These are phyloP conservation scores for Gambusia affinis DNA, from an alignment of 2,113 vertebrate species.

Conservation along the genomic window DNA sequence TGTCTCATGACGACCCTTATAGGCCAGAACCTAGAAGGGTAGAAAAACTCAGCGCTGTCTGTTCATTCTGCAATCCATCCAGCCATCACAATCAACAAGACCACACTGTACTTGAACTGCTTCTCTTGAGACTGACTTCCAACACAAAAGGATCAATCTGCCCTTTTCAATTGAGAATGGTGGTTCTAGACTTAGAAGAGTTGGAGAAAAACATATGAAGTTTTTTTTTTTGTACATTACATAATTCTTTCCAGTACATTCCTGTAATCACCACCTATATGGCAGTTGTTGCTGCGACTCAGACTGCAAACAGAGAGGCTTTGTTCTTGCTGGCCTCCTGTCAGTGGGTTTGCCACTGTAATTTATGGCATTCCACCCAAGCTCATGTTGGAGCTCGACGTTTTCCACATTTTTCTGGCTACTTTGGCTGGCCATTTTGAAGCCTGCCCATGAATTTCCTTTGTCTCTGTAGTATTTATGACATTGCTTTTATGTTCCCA, in stretches of 20 bases:
- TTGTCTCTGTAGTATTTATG: neutral
- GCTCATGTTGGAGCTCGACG: constrained; percentile 23
- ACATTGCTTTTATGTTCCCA: neutral
- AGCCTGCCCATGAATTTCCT: constrained; percentile 11
- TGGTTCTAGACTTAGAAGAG: no score
- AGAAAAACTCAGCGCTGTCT: no score
- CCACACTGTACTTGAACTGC: no score
- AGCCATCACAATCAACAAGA: no score
- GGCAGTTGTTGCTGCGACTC: constrained; percentile 39
- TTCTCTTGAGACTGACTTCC: no score
- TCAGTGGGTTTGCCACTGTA: constrained; percentile 54
- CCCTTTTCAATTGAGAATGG: no score
- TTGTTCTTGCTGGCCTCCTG: constrained; percentile 35
- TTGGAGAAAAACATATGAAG: no score
- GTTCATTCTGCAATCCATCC: no score
- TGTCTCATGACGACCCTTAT: no score
- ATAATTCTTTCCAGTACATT: neutral
- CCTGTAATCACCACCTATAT: constrained; percentile 16
- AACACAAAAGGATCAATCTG: no score
- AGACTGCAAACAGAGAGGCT: constrained; percentile 50
- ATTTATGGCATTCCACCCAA: constrained; percentile 44
- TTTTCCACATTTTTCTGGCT: constrained; percentile 28
- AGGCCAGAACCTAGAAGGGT: no score
- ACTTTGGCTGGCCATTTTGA: constrained; percentile 36
- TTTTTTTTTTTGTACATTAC: no score